Conservation (phyloP, 1,140 invertebrate species). For the Apis laboriosa region DNA sequence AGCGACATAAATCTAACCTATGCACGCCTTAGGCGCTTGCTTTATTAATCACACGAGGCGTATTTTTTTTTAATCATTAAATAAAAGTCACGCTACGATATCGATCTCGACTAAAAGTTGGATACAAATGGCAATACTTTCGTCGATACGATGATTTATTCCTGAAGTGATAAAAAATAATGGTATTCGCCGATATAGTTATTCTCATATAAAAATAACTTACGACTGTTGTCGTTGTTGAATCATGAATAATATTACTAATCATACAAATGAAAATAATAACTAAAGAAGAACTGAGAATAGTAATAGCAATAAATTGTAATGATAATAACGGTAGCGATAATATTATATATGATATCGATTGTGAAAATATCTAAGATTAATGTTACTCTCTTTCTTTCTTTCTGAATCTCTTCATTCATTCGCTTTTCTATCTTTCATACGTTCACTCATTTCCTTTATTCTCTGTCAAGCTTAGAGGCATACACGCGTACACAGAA, state of each 20-base stretch:
- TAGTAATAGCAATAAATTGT: conserved; percentile 46
- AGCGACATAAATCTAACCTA: conserved; percentile 16
- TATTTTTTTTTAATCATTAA: neutral
- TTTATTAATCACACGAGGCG: conserved; percentile 14
- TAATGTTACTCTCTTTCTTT: conserved; percentile 49
- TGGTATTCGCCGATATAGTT: conserved; percentile 37
- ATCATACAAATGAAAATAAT: conserved; percentile 47
- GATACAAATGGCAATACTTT: neutral
- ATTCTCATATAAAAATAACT: conserved; percentile 41
- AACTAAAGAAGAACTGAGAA: conserved; percentile 57
- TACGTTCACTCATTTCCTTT: conserved; percentile 9
- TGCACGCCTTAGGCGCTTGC: neutral
- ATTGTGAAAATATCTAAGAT: conserved; percentile 63
- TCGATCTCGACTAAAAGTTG: neutral
- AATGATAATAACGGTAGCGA: conserved; percentile 52
- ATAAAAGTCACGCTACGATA: conserved; percentile 7
- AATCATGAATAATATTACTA: conserved; percentile 53
- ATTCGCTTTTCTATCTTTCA: neutral
- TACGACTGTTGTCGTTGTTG: conserved; percentile 40
- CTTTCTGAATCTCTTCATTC: conserved; percentile 9
- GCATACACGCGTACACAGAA: neutral
- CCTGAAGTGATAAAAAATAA: conserved; percentile 16
- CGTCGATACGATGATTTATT: neutral
- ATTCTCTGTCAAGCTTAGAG: conserved; percentile 8
- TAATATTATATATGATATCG: conserved; percentile 57